A percentile compares a stretch with the other conserved stretches of the same genome.
Evolutionary conservation across 2,113 vertebrate genomes (phyloP).

Genomic region (Myiopsitta monachus): DNA sequence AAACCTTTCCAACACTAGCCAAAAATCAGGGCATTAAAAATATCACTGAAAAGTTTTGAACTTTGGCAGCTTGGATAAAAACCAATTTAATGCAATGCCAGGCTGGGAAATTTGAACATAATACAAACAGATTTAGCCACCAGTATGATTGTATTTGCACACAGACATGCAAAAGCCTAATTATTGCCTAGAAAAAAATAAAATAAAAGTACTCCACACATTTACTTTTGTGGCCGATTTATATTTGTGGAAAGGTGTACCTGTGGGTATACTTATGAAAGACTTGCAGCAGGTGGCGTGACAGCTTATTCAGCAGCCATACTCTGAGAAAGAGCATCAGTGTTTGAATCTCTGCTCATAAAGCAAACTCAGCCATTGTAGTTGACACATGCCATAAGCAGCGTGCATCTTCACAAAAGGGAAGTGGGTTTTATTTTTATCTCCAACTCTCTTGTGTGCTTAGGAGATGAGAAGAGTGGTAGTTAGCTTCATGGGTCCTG

Average conservation of each 20-base stretch:
- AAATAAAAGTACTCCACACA: too few relatives aligned
- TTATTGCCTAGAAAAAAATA: background rate
- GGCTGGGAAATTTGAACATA: background rate
- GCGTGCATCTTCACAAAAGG: background rate
- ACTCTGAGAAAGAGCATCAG: background rate
- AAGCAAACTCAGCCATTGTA: background rate
- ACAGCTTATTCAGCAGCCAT: background rate
- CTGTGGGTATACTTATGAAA: background rate
- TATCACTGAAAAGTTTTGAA: background rate
- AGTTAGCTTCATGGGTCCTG: fast-evolving
- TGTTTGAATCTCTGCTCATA: background rate
- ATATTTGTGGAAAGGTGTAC: background rate
- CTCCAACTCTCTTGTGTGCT: background rate
- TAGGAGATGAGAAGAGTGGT: fast-evolving
- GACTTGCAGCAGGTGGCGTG: background rate
- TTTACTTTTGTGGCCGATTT: background rate
- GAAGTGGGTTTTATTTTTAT: background rate
- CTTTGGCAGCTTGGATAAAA: background rate
- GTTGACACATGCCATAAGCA: fast-evolving
- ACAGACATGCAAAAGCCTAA: fast-evolving
- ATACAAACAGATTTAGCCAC: background rate
- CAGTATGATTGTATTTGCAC: background rate
- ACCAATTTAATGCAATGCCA: background rate
- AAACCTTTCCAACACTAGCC: constrained; percentile 2
- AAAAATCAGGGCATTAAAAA: constrained; percentile 17